Evolutionary conservation across 2,888 invertebrate genomes (phyloP).

Genomic region (Pollenia amentaria): DNA sequence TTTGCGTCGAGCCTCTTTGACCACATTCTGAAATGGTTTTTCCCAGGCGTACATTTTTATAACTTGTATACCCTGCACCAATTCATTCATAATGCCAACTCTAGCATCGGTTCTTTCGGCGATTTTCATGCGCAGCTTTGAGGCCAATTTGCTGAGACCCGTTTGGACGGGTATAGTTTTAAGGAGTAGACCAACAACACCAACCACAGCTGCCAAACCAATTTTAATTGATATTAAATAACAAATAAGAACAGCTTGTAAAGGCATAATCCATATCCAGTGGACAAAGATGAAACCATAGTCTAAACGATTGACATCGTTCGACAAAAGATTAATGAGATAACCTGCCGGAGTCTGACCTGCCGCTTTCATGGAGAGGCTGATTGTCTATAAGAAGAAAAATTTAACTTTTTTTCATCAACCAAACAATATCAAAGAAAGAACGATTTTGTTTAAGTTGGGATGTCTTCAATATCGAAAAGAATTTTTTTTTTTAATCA

Average conservation of each 20-base stretch:
- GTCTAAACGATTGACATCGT: slow-evolving; percentile 97
- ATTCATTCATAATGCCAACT: slow-evolving; percentile 97
- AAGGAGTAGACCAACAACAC: slow-evolving; percentile 91
- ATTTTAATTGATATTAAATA: slow-evolving; percentile 91
- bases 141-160: slow-evolving; percentile 82
- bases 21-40: slow-evolving; percentile 93
- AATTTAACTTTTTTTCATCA: no score
- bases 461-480: no score
- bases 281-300: slow-evolving; percentile 92
- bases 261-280: slow-evolving; percentile 94
- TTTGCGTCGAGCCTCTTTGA: slow-evolving; percentile 90
- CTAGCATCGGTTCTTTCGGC: slow-evolving; percentile 95
- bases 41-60: slow-evolving; percentile 99
- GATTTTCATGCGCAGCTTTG: slow-evolving; percentile 88
- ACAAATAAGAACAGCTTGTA: slow-evolving; percentile 88
- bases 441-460: no score
- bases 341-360: slow-evolving; percentile 93
- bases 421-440: no score
- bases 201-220: slow-evolving; percentile 90
- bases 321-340: slow-evolving; percentile 96
- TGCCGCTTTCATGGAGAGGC: slow-evolving; percentile 89
- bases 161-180: slow-evolving; percentile 93
- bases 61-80: slow-evolving; percentile 96
- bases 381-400: slow-evolving; percentile 86
- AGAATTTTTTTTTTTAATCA: no score